Evolutionary conservation across 2,113 vertebrate species (phyloP).

Genomic region (Forbesichthys papilliferus): DNA sequence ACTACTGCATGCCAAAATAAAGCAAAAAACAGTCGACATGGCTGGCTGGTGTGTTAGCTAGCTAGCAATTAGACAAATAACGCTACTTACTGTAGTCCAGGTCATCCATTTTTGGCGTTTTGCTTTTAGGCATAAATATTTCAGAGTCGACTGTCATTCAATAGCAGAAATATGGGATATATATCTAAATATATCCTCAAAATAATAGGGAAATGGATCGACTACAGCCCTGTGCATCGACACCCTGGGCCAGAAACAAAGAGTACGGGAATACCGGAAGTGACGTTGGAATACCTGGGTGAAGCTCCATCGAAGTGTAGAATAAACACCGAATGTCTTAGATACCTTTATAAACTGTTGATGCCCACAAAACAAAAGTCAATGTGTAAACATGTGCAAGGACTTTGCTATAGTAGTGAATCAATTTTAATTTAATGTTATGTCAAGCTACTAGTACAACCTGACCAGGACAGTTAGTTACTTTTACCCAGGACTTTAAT

Average conservation of each 20-base stretch:
- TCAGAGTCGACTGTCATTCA: conserved; percentile 84
- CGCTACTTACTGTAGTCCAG: conserved; percentile 82
- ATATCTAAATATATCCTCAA: conserved; percentile 76
- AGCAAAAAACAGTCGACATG: neutral
- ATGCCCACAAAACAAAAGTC: too few species aligned
- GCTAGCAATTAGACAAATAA: neutral
- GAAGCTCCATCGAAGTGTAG: conserved; percentile 23
- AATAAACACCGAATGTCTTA: too few species aligned
- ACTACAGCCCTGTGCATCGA: conserved; percentile 55
- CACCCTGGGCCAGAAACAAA: conserved; percentile 75
- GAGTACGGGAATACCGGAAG: conserved; percentile 75
- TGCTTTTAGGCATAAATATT: conserved; percentile 85
- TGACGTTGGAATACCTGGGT: conserved; percentile 10
- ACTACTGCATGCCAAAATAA: too few species aligned
- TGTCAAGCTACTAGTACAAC: too few species aligned
- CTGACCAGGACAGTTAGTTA: too few species aligned
- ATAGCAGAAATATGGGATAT: conserved; percentile 74
- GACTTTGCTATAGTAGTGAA: too few species aligned
- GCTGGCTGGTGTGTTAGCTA: conserved; percentile 12
- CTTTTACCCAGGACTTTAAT: too few species aligned
- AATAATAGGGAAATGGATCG: conserved; percentile 56
- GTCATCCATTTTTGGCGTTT: conserved; percentile 84
- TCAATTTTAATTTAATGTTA: too few species aligned
- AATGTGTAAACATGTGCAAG: too few species aligned
- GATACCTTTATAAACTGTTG: too few species aligned